These are phyloP conservation scores for Camelus bactrianus DNA, from an alignment of 2,113 vertebrate genomes.

Conservation along the genomic window DNA sequence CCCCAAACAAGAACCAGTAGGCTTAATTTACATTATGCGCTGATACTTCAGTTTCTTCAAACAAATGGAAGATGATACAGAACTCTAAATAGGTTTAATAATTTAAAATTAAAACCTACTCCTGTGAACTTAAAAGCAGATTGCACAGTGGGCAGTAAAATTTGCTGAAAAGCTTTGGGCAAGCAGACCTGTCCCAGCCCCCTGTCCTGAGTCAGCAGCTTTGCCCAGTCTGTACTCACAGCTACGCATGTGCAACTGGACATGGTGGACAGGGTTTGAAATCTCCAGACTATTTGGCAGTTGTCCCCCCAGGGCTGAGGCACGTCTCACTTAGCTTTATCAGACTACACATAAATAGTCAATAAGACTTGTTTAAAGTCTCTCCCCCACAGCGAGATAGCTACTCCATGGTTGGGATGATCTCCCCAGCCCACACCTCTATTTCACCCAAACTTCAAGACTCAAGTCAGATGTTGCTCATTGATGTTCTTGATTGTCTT, in stretches of 20 bases:
- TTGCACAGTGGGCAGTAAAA: conserved; percentile 64
- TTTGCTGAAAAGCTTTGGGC: conserved; percentile 51
- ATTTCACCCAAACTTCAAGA: neutral
- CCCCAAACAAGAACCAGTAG: neutral
- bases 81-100: conserved; percentile 77
- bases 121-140: conserved; percentile 81
- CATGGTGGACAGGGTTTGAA: neutral
- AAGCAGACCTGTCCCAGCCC: neutral
- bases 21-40: conserved; percentile 67
- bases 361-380: neutral
- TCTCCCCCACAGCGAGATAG: neutral
- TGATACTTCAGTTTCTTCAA: conserved; percentile 76
- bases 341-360: neutral
- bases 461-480: neutral
- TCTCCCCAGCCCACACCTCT: neutral
- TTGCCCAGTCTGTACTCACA: neutral
- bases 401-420: neutral
- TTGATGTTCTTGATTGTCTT: neutral
- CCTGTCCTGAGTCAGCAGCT: neutral
- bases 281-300: neutral
- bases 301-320: neutral
- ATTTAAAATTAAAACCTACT: conserved; percentile 74
- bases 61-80: conserved; percentile 72
- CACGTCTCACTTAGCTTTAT: neutral
- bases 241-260: neutral